phyloP scores from a whole-genome alignment of 2,888 invertebrate genomes.

The Apomyelois bistriatella region DNA sequence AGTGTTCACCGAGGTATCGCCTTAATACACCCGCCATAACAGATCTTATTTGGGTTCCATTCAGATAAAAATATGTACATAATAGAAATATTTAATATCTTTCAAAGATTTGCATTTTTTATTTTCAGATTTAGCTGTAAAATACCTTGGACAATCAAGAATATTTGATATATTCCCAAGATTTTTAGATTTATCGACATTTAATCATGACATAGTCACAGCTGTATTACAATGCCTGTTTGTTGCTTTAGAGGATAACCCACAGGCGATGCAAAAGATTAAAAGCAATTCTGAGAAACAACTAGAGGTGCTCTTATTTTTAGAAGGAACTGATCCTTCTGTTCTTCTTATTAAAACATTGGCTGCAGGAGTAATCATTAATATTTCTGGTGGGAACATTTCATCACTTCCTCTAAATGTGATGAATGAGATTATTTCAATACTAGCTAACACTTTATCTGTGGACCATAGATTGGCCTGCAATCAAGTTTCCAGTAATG shows the following conservation, averaged over 20 bases:
- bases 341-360: slow-evolving; percentile 76
- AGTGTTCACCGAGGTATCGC: no score
- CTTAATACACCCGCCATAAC: no score
- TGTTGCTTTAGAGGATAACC: slow-evolving; percentile 86
- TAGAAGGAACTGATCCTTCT: slow-evolving; percentile 61
- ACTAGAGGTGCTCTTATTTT: slow-evolving; percentile 55
- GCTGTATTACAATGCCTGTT: slow-evolving; percentile 84
- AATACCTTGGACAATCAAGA: slow-evolving; percentile 82
- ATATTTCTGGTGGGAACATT: slow-evolving; percentile 68
- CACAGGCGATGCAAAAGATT: slow-evolving; percentile 75
- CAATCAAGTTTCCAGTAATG: slow-evolving; percentile 66
- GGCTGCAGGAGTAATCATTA: slow-evolving; percentile 80
- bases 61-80: no score
- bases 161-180: slow-evolving; percentile 80
- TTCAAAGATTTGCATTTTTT: no score
- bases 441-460: slow-evolving; percentile 74
- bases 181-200: slow-evolving; percentile 79
- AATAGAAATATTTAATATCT: no score
- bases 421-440: slow-evolving; percentile 69
- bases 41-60: no score
- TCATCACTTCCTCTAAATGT: slow-evolving; percentile 59
- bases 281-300: slow-evolving; percentile 67
- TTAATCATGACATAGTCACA: slow-evolving; percentile 78
- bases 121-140: slow-evolving; percentile 79
- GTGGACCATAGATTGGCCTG: slow-evolving; percentile 75